Evolutionary conservation across 1,140 invertebrate species (phyloP), one percentile per base, ranked within the genome.

Genomic region (Theocolax elegans): DNA sequence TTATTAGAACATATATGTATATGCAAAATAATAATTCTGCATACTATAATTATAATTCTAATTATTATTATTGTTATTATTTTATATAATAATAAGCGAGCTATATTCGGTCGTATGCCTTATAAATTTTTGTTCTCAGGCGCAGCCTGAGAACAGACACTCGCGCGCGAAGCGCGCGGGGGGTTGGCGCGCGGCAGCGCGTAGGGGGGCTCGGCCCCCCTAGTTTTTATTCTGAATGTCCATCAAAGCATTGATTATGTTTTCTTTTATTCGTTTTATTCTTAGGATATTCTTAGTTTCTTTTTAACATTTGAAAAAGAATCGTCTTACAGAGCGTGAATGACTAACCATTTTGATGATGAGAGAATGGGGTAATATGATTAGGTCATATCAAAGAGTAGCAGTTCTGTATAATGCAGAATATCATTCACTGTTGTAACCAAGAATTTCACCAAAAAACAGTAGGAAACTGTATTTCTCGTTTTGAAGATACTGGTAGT

Each of bases 391-490:
- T 49, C 21, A 15, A 6, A 6, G 21, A 49, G 19, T 49, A 21
- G 17, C 46, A 21, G 46, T 4, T 49, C 13, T 49, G 19, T 49
- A 7, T 49, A 19, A 49, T 21, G 42, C 42, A 44, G n/a, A 44
- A 44, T 44, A 13, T 15, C 42, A 4, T 44, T 15, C 15, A 44
- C 42, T 15, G 3, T 44, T 15, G 42, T 15, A 44, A 44, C 42
- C 42, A 44, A 15, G 42, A 44, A 44, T 44, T 44, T 44, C 42
- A 44, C 42, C n/a, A 44, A 44, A 44, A 44, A 44, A 44, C 42
- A 44, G 42, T 44, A 44, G 3, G n/a, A 44, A 44, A 44, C 7
- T 9, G 7, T 44, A 15, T 44, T 44, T 44, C 42, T 44, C 42
- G 42, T 44, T 44, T 15, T 15, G 15, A 44, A 15, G 3, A 44